Percentiles rank a stretch among this genome's conserved stretches.
Evolutionary conservation across 2,113 vertebrate genomes (phyloP).

Genomic region (Heterochromis multidens): DNA sequence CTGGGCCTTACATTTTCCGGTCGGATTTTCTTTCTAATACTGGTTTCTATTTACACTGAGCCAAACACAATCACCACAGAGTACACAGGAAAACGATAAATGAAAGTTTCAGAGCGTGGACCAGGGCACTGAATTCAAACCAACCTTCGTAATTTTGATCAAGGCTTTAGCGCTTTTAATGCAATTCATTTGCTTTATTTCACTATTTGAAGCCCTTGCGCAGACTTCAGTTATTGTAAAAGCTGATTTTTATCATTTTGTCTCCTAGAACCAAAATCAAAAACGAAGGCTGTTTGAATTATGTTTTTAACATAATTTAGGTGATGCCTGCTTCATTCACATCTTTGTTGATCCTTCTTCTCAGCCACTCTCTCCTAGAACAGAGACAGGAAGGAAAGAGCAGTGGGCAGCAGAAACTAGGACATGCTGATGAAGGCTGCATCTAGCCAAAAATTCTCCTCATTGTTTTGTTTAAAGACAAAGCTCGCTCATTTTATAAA

Average conservation of each 20-base stretch:
- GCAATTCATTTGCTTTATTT: accelerated
- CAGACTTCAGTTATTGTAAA: not conserved
- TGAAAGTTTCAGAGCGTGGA: not conserved
- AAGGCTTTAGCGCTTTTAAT: not conserved
- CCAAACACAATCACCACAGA: constrained; percentile 36
- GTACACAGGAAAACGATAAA: not conserved
- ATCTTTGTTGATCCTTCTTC: not conserved
- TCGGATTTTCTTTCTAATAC: not conserved
- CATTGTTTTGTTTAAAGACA: constrained; percentile 19
- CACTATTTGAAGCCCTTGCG: not conserved
- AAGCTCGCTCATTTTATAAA: not conserved
- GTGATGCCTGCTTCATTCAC: not conserved
- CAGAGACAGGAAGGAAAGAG: constrained; percentile 21
- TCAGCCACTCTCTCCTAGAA: not conserved
- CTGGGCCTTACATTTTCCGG: constrained; percentile 20
- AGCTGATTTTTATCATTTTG: not conserved
- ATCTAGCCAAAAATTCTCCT: constrained; percentile 8
- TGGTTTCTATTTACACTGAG: not conserved
- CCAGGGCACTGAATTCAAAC: not conserved
- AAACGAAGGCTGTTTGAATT: not conserved
- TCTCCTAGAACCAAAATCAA: not conserved
- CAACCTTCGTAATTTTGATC: not conserved
- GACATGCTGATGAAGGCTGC: constrained; percentile 27
- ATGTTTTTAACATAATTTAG: not conserved
- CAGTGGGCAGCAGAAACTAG: constrained; percentile 6